Evolutionary conservation across 2,113 vertebrate species (phyloP).

Genomic region (Tetrax tetrax): DNA sequence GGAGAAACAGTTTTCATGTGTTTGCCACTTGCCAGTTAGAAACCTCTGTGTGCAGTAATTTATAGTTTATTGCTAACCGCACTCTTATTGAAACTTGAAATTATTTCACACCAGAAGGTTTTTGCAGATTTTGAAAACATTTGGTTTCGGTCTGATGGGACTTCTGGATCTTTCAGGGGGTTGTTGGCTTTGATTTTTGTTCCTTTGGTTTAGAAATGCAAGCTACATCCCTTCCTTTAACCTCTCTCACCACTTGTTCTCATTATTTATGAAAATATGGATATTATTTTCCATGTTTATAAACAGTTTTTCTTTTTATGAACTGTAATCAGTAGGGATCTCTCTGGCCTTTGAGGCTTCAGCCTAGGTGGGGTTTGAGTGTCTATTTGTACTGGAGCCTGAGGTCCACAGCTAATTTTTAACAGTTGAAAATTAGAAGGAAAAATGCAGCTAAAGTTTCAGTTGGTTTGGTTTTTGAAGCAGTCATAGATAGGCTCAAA

Average conservation of each 20-base stretch:
- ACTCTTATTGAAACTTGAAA: neutral
- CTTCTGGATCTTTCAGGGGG: neutral
- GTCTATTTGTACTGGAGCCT: neutral
- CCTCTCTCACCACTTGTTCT: neutral
- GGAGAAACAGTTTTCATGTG: conserved; percentile 18
- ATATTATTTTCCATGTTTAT: neutral
- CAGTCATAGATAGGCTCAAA: neutral
- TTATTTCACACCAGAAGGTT: conserved; percentile 35
- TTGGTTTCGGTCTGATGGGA: conserved; percentile 18
- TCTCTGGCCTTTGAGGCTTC: neutral
- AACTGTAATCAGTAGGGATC: neutral
- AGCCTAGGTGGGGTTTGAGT: neutral
- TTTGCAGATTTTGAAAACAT: conserved; percentile 32
- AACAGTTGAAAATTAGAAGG: neutral
- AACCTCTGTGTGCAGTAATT: conserved; percentile 12
- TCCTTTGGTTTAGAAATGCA: neutral
- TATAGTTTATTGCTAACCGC: neutral
- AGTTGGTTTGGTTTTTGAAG: neutral
- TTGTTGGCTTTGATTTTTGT: neutral
- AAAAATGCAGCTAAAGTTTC: neutral
- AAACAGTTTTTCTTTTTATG: neutral
- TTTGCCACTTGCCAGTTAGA: conserved; percentile 16
- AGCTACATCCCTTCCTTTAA: neutral
- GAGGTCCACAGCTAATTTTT: neutral
- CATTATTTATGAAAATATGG: neutral